phyloP scores from a whole-genome alignment of 2,888 invertebrate genomes.

The Tinea pellionella region DNA sequence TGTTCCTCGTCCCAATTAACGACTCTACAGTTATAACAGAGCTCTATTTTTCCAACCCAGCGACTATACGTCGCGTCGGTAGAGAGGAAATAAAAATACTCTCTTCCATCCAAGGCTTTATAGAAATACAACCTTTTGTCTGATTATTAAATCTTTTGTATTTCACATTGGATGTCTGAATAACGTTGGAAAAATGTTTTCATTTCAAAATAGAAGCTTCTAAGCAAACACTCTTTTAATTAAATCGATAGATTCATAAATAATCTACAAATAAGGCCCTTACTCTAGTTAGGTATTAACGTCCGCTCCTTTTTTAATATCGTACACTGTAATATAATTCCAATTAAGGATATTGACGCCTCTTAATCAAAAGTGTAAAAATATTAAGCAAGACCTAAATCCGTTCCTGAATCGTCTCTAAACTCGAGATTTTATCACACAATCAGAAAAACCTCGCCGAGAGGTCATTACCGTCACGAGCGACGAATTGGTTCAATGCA shows the following conservation, averaged over 20 bases:
- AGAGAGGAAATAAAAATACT: background rate
- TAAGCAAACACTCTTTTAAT: too few species aligned
- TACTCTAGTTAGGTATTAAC: too few species aligned
- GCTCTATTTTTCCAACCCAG: background rate
- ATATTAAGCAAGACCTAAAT: background rate
- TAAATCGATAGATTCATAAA: too few species aligned
- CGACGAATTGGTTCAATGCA: background rate
- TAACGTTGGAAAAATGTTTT: background rate
- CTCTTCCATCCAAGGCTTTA: background rate
- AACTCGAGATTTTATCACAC: background rate
- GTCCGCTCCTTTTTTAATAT: too few species aligned
- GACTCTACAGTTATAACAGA: conserved; percentile 3
- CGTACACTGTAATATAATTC: too few species aligned
- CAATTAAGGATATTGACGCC: too few species aligned
- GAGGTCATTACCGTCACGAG: conserved; percentile 3
- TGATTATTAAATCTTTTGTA: too few species aligned
- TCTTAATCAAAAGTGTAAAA: too few species aligned
- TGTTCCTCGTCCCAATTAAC: conserved; percentile 11
- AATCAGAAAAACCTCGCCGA: background rate
- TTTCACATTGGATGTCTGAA: background rate
- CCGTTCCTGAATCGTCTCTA: background rate
- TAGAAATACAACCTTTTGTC: background rate
- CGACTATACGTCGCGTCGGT: background rate
- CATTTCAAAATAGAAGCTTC: too few species aligned
- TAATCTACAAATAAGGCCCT: too few species aligned